Percentiles rank a stretch among this genome's conserved stretches.
Evolutionary conservation across 2,113 vertebrate species (phyloP).

Genomic region (Arizona elegans): DNA sequence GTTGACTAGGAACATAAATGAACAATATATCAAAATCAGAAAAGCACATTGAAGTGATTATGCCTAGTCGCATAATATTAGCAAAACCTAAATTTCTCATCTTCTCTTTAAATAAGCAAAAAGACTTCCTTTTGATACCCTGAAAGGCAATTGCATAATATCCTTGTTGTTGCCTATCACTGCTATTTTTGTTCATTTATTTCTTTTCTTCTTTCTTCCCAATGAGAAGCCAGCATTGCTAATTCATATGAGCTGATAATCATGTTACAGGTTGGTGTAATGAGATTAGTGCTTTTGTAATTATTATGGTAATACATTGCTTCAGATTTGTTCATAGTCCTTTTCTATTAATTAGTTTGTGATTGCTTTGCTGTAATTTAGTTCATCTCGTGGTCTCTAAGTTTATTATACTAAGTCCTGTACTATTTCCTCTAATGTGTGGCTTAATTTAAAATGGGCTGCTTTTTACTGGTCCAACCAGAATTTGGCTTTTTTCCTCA

Average conservation of each 20-base stretch:
- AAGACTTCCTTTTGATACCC: fast-evolving
- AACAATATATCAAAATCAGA: not conserved
- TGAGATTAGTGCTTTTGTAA: constrained; percentile 59
- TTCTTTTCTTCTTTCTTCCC: not conserved
- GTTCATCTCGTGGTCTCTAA: constrained; percentile 44
- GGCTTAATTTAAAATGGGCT: constrained; percentile 24
- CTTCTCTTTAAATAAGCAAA: not conserved
- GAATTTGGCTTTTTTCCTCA: constrained; percentile 16
- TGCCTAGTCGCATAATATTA: not conserved
- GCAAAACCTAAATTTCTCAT: not conserved
- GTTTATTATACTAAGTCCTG: constrained; percentile 46
- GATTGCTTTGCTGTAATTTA: constrained; percentile 57
- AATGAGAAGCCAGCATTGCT: constrained; percentile 40
- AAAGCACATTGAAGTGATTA: not conserved
- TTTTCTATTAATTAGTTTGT: constrained; percentile 54
- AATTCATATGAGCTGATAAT: constrained; percentile 58
- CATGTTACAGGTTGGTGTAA: constrained; percentile 57
- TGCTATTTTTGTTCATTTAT: constrained; percentile 24
- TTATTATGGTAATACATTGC: constrained; percentile 61
- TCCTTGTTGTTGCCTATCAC: constrained; percentile 23
- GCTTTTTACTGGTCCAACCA: not conserved
- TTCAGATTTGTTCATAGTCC: constrained; percentile 48
- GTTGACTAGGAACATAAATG: not conserved
- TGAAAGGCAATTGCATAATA: not conserved
- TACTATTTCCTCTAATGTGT: constrained; percentile 41